Base-by-base conservation (phyloP, 2,113 vertebrate genomes). In the Bettongia penicillata region DNA sequence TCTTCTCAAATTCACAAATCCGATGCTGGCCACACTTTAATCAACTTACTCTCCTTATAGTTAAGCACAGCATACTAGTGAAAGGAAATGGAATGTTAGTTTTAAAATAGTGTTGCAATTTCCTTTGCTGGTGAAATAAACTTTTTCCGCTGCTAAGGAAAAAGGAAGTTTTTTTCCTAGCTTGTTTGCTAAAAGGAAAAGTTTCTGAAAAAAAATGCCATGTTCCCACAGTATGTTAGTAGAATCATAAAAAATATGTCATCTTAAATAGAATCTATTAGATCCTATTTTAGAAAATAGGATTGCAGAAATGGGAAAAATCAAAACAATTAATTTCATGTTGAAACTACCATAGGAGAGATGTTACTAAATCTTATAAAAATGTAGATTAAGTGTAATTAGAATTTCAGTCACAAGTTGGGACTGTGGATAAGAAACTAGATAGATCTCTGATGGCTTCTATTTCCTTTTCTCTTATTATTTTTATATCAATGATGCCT, bases 151-250 rank as follows among this genome's bases (percentile, higher is more conserved):
- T 96, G 51, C 89, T 94, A 53, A 89, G 52, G 37, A 92, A 95
- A 8, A 7, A 96, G 94, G 28, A 52, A 19, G 51, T 90, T 95
- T 48, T 92, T 53, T 77, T n/a, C 53, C 57, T 93, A 94, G 91
- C 92, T 93, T 96, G 53, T 95, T 96, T 96, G 68, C 37, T 93
- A 52, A 10, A 22, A 95, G 91, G 48, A 94, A 96, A 93, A 77
- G 11, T 91, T 96, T 96, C 90, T 93, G 49, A 57, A 94, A 90
- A 94, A 90, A 96, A 96, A 92, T 12, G 11, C 22, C 95, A 53
- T 43, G 91, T 96, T 97, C 43, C 92, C 89, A 84, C 91, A 68
- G 92, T 51, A 53, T 0, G n/a, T 90, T 25, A 93, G 92, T 93
- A 94, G 94, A 94, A 93, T 43, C 23, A 93, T 53, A 91, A 77